Evolutionary conservation across 1,140 invertebrate species (phyloP), one percentile per base, ranked within the genome.

Genomic region (Panagrolaimus sp.): DNA sequence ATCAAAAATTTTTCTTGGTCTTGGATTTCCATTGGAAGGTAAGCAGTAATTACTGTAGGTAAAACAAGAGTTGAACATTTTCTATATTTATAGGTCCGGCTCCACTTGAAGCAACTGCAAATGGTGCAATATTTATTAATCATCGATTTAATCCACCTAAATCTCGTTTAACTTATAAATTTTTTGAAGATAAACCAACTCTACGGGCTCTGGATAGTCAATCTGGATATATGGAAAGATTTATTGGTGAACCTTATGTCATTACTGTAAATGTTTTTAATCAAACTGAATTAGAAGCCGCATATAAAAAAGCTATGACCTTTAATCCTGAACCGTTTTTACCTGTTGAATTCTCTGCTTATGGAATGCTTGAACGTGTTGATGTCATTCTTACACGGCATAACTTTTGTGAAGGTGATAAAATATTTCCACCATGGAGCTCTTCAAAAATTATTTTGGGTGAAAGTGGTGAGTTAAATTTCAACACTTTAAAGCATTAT

Each of bases 121-220:
- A 84, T 73, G 85, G 85, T 20, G 83, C 83, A 44, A 78, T 85
- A 0, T 85, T 84, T 68, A 76, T 86, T 14, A 85, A 86, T 74
- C 83, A 84, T 13, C 76, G 75, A 64, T 85, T 86, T 72, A 72
- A 76, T 63, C 80, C 83, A 45, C 84, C 84, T 7, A 84, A 85
- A 70, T 83, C 71, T 62, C 79, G 82, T 71, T 76, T 76, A 68
- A 84, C 84, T 69, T 78, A 77, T 14, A 76, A 78, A 57, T 85
- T 85, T 64, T 84, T 85, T 63, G 83, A 83, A 47, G 85, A 85
- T 23, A 85, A 86, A 68, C 85, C 85, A 5, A 85, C 85, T 11
- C 75, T 79, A 5, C 72, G 85, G 76, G 76, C 84, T 77, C 64
- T 85, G 16, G 81, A 79, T 11, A 85, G 84, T 72, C 85, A 85